Evolutionary conservation across 2,888 invertebrate species (phyloP).

Genomic region (Scaptomyza flava): DNA sequence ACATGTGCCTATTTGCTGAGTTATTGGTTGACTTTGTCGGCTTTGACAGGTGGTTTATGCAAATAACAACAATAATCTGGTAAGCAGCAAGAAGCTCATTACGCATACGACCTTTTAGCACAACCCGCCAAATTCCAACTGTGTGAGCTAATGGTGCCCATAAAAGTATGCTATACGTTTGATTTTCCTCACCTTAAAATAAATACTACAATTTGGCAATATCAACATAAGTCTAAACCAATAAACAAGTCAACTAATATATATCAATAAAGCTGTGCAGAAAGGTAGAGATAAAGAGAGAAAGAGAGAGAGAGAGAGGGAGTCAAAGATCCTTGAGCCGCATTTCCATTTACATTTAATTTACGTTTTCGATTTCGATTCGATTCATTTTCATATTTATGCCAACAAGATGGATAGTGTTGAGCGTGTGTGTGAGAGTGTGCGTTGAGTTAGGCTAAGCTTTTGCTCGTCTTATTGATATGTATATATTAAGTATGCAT

Average conservation of each 20-base stretch:
- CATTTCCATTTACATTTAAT: constrained; percentile 41
- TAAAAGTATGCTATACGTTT: constrained; percentile 48
- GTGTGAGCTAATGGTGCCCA: constrained; percentile 18
- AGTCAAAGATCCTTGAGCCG: constrained; percentile 13
- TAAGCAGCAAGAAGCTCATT: constrained; percentile 10
- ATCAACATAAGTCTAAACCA: constrained; percentile 38
- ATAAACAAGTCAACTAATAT: constrained; percentile 53
- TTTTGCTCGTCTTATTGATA: constrained; percentile 48
- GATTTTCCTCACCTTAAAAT: constrained; percentile 37
- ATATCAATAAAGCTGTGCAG: constrained; percentile 39
- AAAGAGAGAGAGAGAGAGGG: no score
- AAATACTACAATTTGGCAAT: constrained; percentile 28
- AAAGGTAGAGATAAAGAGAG: not conserved
- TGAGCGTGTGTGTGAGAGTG: constrained; percentile 46
- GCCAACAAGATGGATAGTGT: constrained; percentile 61
- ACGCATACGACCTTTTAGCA: constrained; percentile 27
- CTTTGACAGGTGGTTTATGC: constrained; percentile 50
- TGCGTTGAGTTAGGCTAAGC: constrained; percentile 31
- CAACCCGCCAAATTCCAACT: constrained; percentile 43
- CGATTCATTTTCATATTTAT: constrained; percentile 68
- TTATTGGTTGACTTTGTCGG: constrained; percentile 35
- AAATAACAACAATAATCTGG: constrained; percentile 9
- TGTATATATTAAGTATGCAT: constrained; percentile 19
- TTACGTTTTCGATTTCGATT: constrained; percentile 50
- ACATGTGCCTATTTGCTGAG: constrained; percentile 11